Base-by-base conservation (phyloP, 2,888 invertebrate genomes). In the Acheta domesticus region DNA sequence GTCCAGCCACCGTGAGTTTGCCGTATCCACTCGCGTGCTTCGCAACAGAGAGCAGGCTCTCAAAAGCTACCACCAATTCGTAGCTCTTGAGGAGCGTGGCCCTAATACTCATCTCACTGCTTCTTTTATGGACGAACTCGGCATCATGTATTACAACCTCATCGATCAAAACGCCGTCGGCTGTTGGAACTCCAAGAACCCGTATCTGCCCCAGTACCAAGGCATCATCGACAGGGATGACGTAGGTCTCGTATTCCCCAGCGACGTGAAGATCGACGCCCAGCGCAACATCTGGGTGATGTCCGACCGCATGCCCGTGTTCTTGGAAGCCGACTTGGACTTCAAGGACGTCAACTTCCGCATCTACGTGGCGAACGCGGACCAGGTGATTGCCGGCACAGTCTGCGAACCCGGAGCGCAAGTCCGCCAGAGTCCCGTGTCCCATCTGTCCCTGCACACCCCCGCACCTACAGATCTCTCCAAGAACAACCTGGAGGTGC, bases 91-190 rank as follows among this genome's bases (percentile, higher is more conserved):
- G 12, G 91, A 91, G 80, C 89, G 95, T 74, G 93, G 92, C 2
- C 88, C 90, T 0, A 89, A 92, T 80, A 88, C 90, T 0, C 94
- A 94, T 84, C 92, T 93, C 0, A 94, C 94, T 0, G 87, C 94
- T 0, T 91, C 92, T 83, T 91, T 94, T 4, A 92, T 94, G 90
- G 92, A 93, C 83, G 92, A 93, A 1, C 79, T 83, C 75, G 95
- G 95, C 2, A 86, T 95, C 1, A 91, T 94, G 86, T 89, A 94
- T 80, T 95, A 92, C 86, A 93, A 92, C 86, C 88, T 95, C 82
- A 91, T 96, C 80, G 94, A 94, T 85, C 93, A 92, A 85, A 95
- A 95, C 84, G 93, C 93, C 0, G 89, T 96, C 11, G 95, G 94
- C 2, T 96, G 95, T 85, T 95, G 95, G 94, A 93, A 93, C 83